Conservation (phyloP, 2,888 invertebrate genomes). For the Amblyteles armatorius region DNA sequence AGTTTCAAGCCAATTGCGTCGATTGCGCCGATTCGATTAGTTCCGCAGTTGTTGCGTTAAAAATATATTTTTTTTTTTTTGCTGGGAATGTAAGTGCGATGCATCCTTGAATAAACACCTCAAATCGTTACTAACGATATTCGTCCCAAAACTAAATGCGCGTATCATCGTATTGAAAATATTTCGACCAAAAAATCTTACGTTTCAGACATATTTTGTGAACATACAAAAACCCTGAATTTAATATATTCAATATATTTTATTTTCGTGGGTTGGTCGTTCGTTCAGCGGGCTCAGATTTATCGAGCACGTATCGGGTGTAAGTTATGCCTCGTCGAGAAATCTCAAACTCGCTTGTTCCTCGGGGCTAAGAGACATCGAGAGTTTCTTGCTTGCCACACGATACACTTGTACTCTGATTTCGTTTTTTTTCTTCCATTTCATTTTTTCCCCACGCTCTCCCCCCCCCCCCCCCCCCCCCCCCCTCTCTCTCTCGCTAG, state of each 20-base stretch:
- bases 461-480: too few species aligned
- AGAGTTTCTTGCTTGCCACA: neutral
- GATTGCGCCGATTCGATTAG: too few species aligned
- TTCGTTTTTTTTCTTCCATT: neutral
- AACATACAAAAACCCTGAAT: neutral
- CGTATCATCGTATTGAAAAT: neutral
- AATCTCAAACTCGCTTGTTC: slow-evolving; percentile 2
- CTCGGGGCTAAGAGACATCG: neutral
- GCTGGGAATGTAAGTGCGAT: too few species aligned
- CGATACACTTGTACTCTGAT: neutral
- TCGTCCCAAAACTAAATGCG: neutral
- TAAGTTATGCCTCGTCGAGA: neutral
- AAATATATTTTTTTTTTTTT: too few species aligned
- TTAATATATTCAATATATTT: neutral
- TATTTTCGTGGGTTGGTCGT: neutral
- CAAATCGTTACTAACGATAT: neutral
- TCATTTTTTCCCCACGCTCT: neutral
- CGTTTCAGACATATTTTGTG: neutral
- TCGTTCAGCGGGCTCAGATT: neutral
- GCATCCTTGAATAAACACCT: too few species aligned
- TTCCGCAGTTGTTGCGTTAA: too few species aligned
- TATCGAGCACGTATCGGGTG: neutral
- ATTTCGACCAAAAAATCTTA: neutral
- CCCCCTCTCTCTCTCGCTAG: neutral
- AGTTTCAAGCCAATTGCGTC: too few species aligned